Base-by-base conservation (phyloP, 2,888 invertebrate genomes). In the Corythucha ciliata region DNA sequence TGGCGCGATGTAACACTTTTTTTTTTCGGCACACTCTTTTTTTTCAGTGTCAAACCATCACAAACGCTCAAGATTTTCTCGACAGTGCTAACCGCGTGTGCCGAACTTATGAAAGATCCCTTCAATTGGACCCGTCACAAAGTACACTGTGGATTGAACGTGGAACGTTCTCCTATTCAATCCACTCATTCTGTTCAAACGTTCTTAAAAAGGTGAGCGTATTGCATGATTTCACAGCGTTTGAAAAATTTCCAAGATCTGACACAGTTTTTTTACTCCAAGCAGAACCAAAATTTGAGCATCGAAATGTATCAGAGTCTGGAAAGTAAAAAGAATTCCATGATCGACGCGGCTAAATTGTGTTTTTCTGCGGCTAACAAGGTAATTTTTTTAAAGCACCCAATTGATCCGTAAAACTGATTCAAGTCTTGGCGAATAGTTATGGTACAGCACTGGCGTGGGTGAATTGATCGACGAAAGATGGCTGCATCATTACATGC, bases 401-500 rank as follows among this genome's bases (percentile, higher is more conserved):
- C 12, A 34, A 18, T 34, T 10, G n/a, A n/a, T n/a, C n/a, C 8
- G 29, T 10, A 10, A n/a, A 10, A n/a, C 10, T 29, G 10, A 10
- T 29, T n/a, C 8, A n/a, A n/a, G 29, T 29, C 10, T 10, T 10
- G 29, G 29, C 29, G 29, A 8, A 29, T 29, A 59, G 56, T 24
- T 58, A 18, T 59, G 59, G 59, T 55, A 57, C 45, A 50, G 48
- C 34, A 53, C 52, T 4, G 52, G 52, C 24, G 58, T 52, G 8
- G 54, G 48, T 18, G 61, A 61, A 22, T 52, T 58, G 22, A 78
- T 79, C 57, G 91, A 92, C 65, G 93, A 94, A 64, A 76, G 83
- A 52, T 96, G 94, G 94, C 72, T 93, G 27, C 82, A 87, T 63
- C 87, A 89, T 67, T 94, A 93, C 65, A 91, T 94, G 85, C 72